Percentiles rank a stretch among this genome's conserved stretches.
Evolutionary conservation across 2,797 vertebrate genomes (phyloP).

Genomic region (Cephalopachus bancanus): DNA sequence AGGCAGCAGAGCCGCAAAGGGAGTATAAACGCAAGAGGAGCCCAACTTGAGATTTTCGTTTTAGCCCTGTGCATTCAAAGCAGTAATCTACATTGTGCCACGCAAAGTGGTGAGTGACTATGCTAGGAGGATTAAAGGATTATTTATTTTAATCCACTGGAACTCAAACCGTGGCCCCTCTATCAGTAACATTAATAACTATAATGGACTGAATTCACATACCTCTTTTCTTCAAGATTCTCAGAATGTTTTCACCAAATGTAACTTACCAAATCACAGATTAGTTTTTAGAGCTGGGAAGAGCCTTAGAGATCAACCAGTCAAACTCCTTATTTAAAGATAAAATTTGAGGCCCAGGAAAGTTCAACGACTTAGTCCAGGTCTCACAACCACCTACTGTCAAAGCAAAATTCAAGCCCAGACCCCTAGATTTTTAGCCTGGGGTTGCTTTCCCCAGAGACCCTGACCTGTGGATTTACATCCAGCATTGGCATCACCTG

Average conservation of each 20-base stretch:
- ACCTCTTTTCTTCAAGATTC: conserved; percentile 74
- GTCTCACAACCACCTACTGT: neutral
- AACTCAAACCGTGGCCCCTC: conserved; percentile 63
- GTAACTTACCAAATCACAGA: conserved; percentile 60
- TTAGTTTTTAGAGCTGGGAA: conserved; percentile 65
- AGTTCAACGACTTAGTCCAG: neutral
- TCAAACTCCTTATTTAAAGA: conserved; percentile 14
- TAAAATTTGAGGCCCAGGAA: neutral
- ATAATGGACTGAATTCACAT: conserved; percentile 73
- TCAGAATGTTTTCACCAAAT: conserved; percentile 67
- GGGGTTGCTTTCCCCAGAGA: neutral
- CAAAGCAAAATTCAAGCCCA: neutral
- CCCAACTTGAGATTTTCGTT: conserved; percentile 33
- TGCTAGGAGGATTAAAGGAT: conserved; percentile 83
- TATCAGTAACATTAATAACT: conserved; percentile 78
- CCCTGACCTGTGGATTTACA: neutral
- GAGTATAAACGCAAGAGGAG: conserved; percentile 40
- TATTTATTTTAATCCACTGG: conserved; percentile 82
- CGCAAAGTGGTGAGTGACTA: conserved; percentile 66
- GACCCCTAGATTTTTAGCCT: neutral
- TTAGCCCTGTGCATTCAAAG: conserved; percentile 38
- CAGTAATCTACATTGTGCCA: conserved; percentile 51
- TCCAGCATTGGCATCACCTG: neutral
- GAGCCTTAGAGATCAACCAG: conserved; percentile 43
- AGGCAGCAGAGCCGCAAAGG: neutral